These are phyloP conservation scores for Chaetops frenatus DNA, from an alignment of 2,113 vertebrate genomes.

Conservation along the genomic window DNA sequence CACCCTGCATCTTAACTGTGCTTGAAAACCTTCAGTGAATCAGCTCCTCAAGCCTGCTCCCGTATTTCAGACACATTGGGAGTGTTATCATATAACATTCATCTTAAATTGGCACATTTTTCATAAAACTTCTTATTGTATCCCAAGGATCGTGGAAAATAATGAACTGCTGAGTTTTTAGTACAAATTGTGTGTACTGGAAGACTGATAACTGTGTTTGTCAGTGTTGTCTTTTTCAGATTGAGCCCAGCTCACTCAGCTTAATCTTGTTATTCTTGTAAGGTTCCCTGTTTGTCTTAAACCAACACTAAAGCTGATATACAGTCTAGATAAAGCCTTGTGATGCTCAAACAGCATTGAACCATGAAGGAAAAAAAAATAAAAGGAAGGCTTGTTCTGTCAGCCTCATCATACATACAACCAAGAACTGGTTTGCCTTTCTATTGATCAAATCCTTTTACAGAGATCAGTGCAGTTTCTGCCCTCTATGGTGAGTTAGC, in stretches of 20 bases:
- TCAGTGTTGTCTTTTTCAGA: neutral
- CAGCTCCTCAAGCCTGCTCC: neutral
- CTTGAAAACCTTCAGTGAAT: neutral
- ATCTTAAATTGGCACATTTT: neutral
- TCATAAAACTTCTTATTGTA: neutral
- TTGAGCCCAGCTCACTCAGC: neutral
- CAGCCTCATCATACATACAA: neutral
- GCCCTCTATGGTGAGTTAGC: neutral
- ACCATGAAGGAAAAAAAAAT: neutral
- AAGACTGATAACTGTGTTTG: neutral
- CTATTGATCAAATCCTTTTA: neutral
- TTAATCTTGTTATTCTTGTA: neutral
- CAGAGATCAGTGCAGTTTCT: neutral
- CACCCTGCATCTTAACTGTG: neutral
- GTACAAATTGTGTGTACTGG: neutral
- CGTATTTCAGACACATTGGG: neutral
- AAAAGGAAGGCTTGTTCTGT: neutral
- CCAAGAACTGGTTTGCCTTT: neutral
- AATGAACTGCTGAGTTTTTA: neutral
- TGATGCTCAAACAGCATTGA: neutral
- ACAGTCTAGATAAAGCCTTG: neutral
- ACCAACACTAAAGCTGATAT: neutral
- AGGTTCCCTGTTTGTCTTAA: neutral
- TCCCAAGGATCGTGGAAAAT: neutral
- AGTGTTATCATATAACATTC: neutral